These are phyloP conservation scores for Marronus borbonicus DNA, from an alignment of 2,888 invertebrate genomes.

Conservation along the genomic window DNA sequence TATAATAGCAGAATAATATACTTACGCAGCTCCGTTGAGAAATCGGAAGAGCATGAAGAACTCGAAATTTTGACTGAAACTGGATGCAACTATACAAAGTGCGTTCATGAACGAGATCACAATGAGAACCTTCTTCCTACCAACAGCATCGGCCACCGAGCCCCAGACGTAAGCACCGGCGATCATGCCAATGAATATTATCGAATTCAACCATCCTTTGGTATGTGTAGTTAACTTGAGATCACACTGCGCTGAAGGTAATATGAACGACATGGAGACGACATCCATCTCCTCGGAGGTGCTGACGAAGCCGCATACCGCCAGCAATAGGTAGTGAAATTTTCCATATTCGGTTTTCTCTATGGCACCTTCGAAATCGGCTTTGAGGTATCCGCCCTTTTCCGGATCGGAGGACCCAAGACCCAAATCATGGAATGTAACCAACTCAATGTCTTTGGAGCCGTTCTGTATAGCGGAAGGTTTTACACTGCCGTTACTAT, in stretches of 20 bases:
- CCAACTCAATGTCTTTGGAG: conserved; percentile 76
- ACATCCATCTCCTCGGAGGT: conserved; percentile 97
- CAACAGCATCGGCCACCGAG: conserved; percentile 90
- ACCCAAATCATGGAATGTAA: conserved; percentile 48
- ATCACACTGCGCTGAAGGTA: conserved; percentile 95
- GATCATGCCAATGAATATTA: conserved; percentile 87
- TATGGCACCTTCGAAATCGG: conserved; percentile 91
- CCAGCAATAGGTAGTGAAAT: conserved; percentile 91
- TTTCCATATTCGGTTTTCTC: conserved; percentile 90
- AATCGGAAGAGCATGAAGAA: conserved; percentile 93
- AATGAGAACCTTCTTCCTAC: conserved; percentile 90
- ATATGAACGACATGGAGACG: conserved; percentile 94
- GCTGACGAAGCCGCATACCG: conserved; percentile 94
- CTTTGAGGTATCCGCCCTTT: conserved; percentile 75
- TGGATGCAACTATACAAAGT: conserved; percentile 90
- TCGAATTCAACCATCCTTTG: conserved; percentile 83
- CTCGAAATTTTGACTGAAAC: conserved; percentile 90
- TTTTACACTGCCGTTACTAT: conserved; percentile 45
- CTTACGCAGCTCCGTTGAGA: conserved; percentile 95
- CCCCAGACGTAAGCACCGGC: conserved; percentile 95
- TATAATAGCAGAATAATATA: conserved; percentile 60
- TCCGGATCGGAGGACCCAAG: conserved; percentile 47
- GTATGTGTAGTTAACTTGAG: conserved; percentile 87
- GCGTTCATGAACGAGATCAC: conserved; percentile 93
- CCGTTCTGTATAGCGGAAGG: conserved; percentile 58